Conservation (phyloP, 2,113 vertebrate species). For the Nicator chloris region DNA sequence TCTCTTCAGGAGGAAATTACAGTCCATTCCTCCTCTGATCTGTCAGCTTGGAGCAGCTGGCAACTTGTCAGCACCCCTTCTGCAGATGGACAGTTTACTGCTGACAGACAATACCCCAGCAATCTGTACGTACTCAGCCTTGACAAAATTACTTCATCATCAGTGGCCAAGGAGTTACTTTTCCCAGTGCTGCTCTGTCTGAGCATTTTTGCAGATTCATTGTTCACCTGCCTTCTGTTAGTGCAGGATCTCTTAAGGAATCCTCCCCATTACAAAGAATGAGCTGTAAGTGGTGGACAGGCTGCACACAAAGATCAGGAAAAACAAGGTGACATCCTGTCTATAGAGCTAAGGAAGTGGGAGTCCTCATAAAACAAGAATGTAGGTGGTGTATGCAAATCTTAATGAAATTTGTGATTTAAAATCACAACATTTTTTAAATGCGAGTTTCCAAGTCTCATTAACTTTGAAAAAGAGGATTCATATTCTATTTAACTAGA, state of each 20-base stretch:
- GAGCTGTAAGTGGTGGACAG: neutral
- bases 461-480: conserved; percentile 70
- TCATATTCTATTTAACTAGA: conserved; percentile 70
- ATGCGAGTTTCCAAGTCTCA: conserved; percentile 52
- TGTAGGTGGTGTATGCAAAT: neutral
- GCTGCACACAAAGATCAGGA: neutral
- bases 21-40: conserved; percentile 10
- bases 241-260: neutral
- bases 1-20: conserved; percentile 16
- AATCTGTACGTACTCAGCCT: neutral
- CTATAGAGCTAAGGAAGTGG: neutral
- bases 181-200: neutral
- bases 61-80: neutral
- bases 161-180: neutral
- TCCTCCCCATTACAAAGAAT: neutral
- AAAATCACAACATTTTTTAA: conserved; percentile 44
- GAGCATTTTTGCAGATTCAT: neutral
- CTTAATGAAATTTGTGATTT: conserved; percentile 23
- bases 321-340: neutral
- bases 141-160: neutral
- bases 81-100: neutral
- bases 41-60: conserved; percentile 22
- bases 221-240: neutral
- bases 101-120: neutral
- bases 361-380: neutral